Evolutionary conservation across 1,140 invertebrate genomes (phyloP), one percentile per base, ranked within the genome.

Genomic region (Zaprionus nigranus): DNA sequence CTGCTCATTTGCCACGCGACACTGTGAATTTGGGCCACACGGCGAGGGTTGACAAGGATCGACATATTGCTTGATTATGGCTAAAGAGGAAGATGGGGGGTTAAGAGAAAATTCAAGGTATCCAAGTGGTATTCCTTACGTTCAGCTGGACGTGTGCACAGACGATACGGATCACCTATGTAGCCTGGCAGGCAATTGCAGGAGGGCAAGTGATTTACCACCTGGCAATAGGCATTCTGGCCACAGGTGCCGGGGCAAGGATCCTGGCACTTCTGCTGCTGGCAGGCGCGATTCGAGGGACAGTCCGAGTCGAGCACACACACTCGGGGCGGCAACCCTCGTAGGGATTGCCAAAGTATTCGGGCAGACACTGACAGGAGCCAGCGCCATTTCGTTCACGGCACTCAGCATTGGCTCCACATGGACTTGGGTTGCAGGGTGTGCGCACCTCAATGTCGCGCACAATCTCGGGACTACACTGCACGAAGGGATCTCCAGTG

Each of bases 311-410:
- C 95, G 0, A 95, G 87, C 5, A 95, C 86, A 95, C 86, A 81
- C 95, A 96, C 90, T 96, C 95, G 5, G 95, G 95, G 81, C 95
- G 93, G 90, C 96, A 97, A 17, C 95, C 95, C 84, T 96, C 95
- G 76, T 96, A 96, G 4, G 96, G 96, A 93, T 97, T 96, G 49
- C 96, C 96, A 78, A 95, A 94, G 82, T 96, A 96, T 34, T 96
- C 95, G 1, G 94, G 93, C 13, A 95, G 91, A 91, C 96, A 97
- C 54, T 94, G 93, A 88, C 97, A 97, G 36, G 95, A 94, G 17
- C 95, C 95, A 26, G 95, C 94, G 36, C 94, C 94, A 75, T 95
- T 94, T 69, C 94, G 94, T 91, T 96, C 95, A 81, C 94, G 94
- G 82, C 96, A 97, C 20, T 95, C 81, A 20, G 96, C 96, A 92